Evolutionary conservation across 2,797 vertebrate genomes (phyloP).

Genomic region (Cheracebus regulus): DNA sequence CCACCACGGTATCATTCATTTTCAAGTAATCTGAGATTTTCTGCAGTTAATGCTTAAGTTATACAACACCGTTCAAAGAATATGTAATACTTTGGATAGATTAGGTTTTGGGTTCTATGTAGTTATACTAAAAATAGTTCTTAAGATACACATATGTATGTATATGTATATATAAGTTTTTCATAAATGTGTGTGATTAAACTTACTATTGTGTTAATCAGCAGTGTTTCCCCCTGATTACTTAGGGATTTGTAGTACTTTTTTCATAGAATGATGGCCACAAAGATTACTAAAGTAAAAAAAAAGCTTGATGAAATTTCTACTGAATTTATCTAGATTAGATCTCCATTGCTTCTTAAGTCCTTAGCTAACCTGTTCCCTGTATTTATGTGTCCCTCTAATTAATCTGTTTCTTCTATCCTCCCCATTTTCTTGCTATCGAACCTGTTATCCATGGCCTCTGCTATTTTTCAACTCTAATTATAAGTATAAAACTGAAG

Average conservation of each 20-base stretch:
- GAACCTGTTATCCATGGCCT: background rate
- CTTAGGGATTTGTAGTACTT: background rate
- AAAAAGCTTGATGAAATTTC: background rate
- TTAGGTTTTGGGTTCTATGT: background rate
- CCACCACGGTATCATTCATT: background rate
- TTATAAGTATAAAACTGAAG: background rate
- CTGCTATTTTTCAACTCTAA: background rate
- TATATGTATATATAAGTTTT: background rate
- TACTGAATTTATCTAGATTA: background rate
- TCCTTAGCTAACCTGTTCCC: background rate
- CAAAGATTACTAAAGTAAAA: background rate
- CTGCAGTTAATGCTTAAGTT: background rate
- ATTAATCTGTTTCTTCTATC: background rate
- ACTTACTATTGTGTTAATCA: background rate
- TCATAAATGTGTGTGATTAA: background rate
- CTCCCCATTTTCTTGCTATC: background rate
- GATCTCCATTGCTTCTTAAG: background rate
- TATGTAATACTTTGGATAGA: background rate
- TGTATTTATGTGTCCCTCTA: background rate
- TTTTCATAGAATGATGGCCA: background rate
- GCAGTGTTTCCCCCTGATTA: background rate
- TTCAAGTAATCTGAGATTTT: constrained; percentile 16
- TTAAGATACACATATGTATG: background rate
- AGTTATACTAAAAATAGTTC: background rate
- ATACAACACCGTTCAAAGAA: background rate